Conservation (phyloP, 2,888 invertebrate genomes). For the Meliscaeva auricollis region DNA sequence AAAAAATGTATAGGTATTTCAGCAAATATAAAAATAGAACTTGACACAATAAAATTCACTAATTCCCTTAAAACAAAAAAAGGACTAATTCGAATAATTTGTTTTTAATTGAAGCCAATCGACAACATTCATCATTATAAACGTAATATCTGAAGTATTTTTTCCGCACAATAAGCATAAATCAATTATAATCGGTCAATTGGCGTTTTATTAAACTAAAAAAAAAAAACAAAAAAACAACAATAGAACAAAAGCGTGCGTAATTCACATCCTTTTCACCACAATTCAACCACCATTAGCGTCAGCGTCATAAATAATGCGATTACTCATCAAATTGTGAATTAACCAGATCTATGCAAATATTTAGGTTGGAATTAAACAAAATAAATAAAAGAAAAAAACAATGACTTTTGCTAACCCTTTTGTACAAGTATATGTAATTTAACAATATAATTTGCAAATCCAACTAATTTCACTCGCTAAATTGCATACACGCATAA, state of each 20-base stretch:
- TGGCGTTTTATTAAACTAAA: neutral
- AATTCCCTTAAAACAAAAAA: too few species aligned
- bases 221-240: too few species aligned
- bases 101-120: neutral
- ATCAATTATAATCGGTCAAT: conserved; percentile 14
- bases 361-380: conserved; percentile 24
- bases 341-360: conserved; percentile 27
- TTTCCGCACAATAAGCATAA: conserved; percentile 17
- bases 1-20: too few species aligned
- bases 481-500: conserved; percentile 47
- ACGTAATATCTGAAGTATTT: neutral
- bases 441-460: conserved; percentile 14
- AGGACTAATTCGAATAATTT: neutral
- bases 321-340: conserved; percentile 41
- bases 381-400: neutral
- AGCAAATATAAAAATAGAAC: too few species aligned
- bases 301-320: conserved; percentile 44
- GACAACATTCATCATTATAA: conserved; percentile 1
- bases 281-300: conserved; percentile 16
- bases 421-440: neutral
- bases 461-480: conserved; percentile 15
- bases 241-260: conserved; percentile 6
- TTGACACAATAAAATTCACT: too few species aligned
- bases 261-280: neutral
- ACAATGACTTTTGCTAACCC: conserved; percentile 11